Conservation (phyloP, 2,888 invertebrate species). For the Eupithecia vulgata region DNA sequence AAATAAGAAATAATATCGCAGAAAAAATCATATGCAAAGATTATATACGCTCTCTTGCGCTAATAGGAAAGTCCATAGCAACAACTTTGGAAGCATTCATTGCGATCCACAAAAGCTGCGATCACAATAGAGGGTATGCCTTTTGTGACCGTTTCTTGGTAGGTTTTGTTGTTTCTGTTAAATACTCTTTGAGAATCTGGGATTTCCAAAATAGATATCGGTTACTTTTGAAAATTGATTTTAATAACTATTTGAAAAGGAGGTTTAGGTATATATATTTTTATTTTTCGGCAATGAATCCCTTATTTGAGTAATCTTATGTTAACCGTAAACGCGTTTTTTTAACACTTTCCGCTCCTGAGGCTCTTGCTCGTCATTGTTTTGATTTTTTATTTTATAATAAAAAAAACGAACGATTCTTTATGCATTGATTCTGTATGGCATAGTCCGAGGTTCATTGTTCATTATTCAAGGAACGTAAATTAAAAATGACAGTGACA, state of each 20-base stretch:
- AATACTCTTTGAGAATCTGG: slow-evolving; percentile 64
- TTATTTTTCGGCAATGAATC: neutral
- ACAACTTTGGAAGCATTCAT: slow-evolving; percentile 47
- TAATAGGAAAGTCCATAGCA: slow-evolving; percentile 36
- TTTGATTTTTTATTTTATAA: neutral
- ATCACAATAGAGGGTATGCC: slow-evolving; percentile 63
- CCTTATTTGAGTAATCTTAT: neutral
- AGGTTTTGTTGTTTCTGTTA: slow-evolving; percentile 70
- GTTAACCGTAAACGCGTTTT: neutral
- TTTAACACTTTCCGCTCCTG: neutral
- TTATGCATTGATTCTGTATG: neutral
- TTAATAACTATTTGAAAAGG: slow-evolving; percentile 15
- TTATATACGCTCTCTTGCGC: slow-evolving; percentile 28
- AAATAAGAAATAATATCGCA: slow-evolving; percentile 3
- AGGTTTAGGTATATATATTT: neutral
- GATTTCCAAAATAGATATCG: slow-evolving; percentile 33
- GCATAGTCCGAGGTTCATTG: slow-evolving; percentile 17
- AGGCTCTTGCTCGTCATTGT: neutral
- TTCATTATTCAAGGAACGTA: slow-evolving; percentile 17
- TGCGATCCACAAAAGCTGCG: slow-evolving; percentile 56
- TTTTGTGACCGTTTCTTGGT: slow-evolving; percentile 69
- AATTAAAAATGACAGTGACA: slow-evolving; percentile 28
- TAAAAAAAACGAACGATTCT: neutral
- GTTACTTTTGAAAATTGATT: slow-evolving; percentile 17
- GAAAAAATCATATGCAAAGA: slow-evolving; percentile 3